These are phyloP conservation scores for Taurulus bubalis DNA, from an alignment of 2,113 vertebrate species.

Conservation along the genomic window DNA sequence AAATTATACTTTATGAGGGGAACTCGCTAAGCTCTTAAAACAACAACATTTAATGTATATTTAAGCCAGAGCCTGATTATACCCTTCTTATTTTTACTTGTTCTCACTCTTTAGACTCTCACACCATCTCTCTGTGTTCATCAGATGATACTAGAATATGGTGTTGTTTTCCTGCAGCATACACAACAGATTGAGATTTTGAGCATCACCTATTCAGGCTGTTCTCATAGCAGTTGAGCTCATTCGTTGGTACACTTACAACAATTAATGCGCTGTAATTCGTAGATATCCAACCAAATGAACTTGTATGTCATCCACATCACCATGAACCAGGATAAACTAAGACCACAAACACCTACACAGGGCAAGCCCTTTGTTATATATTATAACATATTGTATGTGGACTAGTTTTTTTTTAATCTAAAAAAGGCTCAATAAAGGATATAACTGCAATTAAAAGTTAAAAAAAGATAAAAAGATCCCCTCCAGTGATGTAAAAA, in stretches of 20 bases:
- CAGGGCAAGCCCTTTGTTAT: background rate
- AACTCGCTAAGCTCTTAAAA: conserved; percentile 2
- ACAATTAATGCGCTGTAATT: too few relatives aligned
- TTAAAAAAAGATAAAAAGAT: background rate
- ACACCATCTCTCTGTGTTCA: background rate
- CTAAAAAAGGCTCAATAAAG: background rate
- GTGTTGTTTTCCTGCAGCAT: background rate
- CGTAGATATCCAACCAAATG: background rate
- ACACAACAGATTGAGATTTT: background rate
- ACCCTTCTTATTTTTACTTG: background rate
- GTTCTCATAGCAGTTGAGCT: background rate
- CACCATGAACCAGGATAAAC: background rate
- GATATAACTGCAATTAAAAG: background rate
- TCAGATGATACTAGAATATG: background rate
- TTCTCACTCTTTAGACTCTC: background rate
- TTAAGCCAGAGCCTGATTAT: conserved; percentile 3
- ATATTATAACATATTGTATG: background rate
- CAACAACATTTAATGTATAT: conserved; percentile 28
- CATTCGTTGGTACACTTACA: too few relatives aligned
- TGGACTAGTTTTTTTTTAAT: background rate
- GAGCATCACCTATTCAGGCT: background rate
- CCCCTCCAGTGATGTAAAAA: background rate
- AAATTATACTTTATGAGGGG: conserved; percentile 68
- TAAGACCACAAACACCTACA: background rate
- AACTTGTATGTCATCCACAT: background rate